Percentiles rank a stretch among this genome's conserved stretches.
Conservation (phyloP, 2,888 invertebrate species). For the Erannis defoliaria region DNA sequence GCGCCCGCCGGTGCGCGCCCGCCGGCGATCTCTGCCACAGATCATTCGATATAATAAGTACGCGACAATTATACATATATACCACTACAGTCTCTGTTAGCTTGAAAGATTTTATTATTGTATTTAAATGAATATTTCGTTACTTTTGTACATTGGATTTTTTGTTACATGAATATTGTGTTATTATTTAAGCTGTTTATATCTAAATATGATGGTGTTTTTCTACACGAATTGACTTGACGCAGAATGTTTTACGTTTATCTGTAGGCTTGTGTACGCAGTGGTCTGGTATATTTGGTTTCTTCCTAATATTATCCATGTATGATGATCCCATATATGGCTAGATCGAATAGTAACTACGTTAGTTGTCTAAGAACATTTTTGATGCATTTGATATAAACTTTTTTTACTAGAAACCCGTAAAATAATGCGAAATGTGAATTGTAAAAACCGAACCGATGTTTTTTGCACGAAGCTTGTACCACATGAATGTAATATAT, state of each 20-base stretch:
- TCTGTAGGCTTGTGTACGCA: slow-evolving; percentile 80
- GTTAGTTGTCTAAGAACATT: slow-evolving; percentile 86
- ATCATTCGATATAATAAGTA: slow-evolving; percentile 46
- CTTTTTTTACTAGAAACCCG: slow-evolving; percentile 86
- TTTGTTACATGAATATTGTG: slow-evolving; percentile 82
- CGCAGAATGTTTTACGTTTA: slow-evolving; percentile 77
- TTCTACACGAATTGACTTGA: slow-evolving; percentile 79
- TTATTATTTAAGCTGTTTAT: slow-evolving; percentile 85
- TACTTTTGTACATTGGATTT: slow-evolving; percentile 85
- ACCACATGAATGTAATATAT: slow-evolving; percentile 85
- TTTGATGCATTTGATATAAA: slow-evolving; percentile 87
- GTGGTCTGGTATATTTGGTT: slow-evolving; percentile 80
- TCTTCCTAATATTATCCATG: slow-evolving; percentile 78
- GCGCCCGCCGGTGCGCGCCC: not conserved
- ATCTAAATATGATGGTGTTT: slow-evolving; percentile 77
- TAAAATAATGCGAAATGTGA: slow-evolving; percentile 78
- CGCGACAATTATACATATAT: slow-evolving; percentile 63
- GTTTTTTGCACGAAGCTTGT: slow-evolving; percentile 83
- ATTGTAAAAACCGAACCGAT: slow-evolving; percentile 81
- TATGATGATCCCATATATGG: slow-evolving; percentile 78
- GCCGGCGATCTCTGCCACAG: slow-evolving; percentile 48
- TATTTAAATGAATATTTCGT: slow-evolving; percentile 79
- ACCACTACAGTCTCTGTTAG: slow-evolving; percentile 77
- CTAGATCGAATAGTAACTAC: slow-evolving; percentile 78
- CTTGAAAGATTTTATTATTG: slow-evolving; percentile 77